Base-by-base conservation (phyloP, 2,797 vertebrate genomes). In the Decapterus maruadsi region DNA sequence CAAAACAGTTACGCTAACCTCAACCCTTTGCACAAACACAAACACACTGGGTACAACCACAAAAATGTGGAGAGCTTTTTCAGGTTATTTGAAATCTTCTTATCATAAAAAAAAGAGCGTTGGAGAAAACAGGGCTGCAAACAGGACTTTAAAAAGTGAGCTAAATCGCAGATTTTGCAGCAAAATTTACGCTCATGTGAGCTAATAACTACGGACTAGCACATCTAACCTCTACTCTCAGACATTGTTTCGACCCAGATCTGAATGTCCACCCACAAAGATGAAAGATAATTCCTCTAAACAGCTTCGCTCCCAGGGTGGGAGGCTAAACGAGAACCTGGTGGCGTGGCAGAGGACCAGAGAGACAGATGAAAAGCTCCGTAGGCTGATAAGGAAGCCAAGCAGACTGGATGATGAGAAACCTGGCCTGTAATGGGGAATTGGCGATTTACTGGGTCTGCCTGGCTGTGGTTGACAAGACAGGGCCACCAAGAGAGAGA, bases 351-450 rank as follows among this genome's bases (percentile, higher is more conserved):
- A 77, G 80, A 89, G 84, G 90, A 86, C 86, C 82, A 79, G 90
- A 68, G 86, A 69, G 77, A 62, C 80, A 92, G 87, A 93, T 93
- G 89, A 93, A 92, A 93, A 87, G 82, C 81, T 89, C 72, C 29
- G 90, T 89, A 82, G 89, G 91, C 81, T 69, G 90, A 89, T 91
- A 91, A 92, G 92, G 90, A 90, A 90, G 86, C 77, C 64, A n/a
- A 66, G 72, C 87, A 92, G 93, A 92, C 91, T 72, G 75, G 51
- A 84, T 88, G 89, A 93, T 87, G 91, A 93, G 73, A 92, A 77
- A 72, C 68, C 72, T 55, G 78, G 77, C 68, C 77, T 82, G 57
- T 87, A 83, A 90, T 85, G 85, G 80, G 46, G 73, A 61, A 81
- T 38, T 40, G 54, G 38, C 3, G 48, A 86, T 82, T 75, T 80